phyloP scores from a whole-genome alignment of 2,797 vertebrate species.

The Podarcis siculus region DNA sequence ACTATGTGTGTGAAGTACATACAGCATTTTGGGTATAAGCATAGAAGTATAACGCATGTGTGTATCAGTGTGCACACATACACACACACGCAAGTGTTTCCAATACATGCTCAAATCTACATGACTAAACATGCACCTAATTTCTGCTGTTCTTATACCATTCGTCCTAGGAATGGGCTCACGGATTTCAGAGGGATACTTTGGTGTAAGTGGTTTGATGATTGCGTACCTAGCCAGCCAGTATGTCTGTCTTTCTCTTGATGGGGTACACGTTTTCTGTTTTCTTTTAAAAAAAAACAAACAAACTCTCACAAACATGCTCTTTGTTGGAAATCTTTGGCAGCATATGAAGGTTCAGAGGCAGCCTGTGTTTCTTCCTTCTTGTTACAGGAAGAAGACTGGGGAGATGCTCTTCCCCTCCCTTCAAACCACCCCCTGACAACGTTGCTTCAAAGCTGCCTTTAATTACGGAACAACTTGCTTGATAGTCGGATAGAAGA shows the following conservation, averaged over 20 bases:
- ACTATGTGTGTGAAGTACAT: background rate
- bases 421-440: conserved; percentile 58
- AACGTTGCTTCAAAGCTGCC: conserved; percentile 60
- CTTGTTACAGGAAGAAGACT: conserved; percentile 53
- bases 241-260: conserved; percentile 16
- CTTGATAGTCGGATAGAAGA: conserved; percentile 45
- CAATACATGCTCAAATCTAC: background rate
- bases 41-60: background rate
- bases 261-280: background rate
- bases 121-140: background rate
- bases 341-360: conserved; percentile 57
- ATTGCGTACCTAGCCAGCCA: conserved; percentile 12
- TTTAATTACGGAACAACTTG: conserved; percentile 39
- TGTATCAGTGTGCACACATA: background rate
- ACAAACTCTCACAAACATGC: background rate
- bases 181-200: background rate
- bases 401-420: conserved; percentile 43
- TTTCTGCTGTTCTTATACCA: background rate
- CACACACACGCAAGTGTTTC: background rate
- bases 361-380: conserved; percentile 52
- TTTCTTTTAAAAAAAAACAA: background rate
- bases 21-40: too few relatives aligned
- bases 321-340: conserved; percentile 47
- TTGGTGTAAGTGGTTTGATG: background rate
- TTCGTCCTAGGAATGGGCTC: background rate